phyloP scores from a whole-genome alignment of 2,113 vertebrate species.

The Propithecus coquereli region DNA sequence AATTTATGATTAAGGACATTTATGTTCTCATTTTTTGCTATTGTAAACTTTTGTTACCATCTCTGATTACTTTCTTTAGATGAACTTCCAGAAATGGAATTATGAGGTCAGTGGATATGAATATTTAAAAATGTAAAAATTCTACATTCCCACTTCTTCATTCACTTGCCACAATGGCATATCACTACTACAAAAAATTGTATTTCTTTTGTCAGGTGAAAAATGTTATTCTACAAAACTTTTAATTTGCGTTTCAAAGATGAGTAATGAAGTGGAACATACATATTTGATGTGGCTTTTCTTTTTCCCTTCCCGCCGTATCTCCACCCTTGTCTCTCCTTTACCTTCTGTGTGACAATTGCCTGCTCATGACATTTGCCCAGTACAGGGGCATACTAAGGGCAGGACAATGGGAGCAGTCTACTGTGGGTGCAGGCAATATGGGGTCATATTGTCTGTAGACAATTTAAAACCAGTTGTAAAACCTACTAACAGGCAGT shows the following conservation, averaged over 20 bases:
- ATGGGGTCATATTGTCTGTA: background rate
- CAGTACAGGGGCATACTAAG: background rate
- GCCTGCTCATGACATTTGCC: background rate
- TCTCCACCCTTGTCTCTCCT: background rate
- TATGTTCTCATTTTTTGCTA: background rate
- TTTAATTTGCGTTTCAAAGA: slow-evolving; percentile 20
- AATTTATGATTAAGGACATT: background rate
- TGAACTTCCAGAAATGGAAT: background rate
- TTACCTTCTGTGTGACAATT: background rate
- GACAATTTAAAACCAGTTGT: background rate
- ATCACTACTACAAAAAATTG: background rate
- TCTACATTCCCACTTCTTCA: background rate
- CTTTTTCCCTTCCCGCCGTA: background rate
- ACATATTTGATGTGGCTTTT: background rate
- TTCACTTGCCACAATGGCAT: background rate
- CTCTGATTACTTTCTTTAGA: background rate
- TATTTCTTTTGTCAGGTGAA: background rate
- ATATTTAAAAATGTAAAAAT: background rate
- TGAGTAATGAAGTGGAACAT: background rate
- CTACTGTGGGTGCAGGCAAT: background rate
- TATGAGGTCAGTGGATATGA: background rate
- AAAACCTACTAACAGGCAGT: background rate
- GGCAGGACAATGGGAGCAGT: background rate
- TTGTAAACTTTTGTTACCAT: background rate
- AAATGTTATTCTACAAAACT: background rate